A percentile compares a stretch with the other conserved stretches of the same genome.
These are phyloP conservation scores for Synergus japonicus DNA, from an alignment of 2,888 invertebrate species.

Conservation along the genomic window DNA sequence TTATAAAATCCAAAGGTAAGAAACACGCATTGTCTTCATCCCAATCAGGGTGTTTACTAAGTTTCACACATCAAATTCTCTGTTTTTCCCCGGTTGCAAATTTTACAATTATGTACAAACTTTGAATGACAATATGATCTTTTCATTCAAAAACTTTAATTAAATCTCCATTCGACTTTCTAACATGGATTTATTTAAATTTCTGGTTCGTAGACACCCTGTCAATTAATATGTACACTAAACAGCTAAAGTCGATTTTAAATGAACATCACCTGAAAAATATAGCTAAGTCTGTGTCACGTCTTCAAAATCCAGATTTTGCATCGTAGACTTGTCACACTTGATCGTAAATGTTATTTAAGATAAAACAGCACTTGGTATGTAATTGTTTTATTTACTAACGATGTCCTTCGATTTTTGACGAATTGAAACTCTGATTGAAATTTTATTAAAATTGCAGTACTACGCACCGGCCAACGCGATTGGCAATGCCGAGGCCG, in stretches of 20 bases:
- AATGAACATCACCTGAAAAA: background rate
- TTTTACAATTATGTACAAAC: too few relatives aligned
- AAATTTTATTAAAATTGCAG: conserved; percentile 77
- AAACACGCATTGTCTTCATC: background rate
- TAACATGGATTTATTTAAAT: too few relatives aligned
- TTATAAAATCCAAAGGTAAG: background rate
- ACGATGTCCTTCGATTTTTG: background rate
- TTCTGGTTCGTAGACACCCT: too few relatives aligned
- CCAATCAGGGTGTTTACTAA: too few relatives aligned
- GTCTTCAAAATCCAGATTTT: background rate
- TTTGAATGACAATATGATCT: too few relatives aligned
- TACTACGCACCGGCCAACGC: conserved; percentile 91
- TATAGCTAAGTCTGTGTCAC: background rate
- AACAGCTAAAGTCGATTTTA: background rate
- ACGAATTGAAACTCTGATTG: background rate
- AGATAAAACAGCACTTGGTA: background rate
- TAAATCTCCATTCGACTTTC: too few relatives aligned
- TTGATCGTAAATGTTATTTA: background rate
- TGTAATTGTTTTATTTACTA: background rate
- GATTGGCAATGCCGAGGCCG: conserved; percentile 85
- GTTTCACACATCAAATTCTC: too few relatives aligned
- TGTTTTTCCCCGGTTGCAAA: too few relatives aligned
- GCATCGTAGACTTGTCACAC: background rate
- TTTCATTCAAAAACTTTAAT: too few relatives aligned
- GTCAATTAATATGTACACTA: too few relatives aligned